Evolutionary conservation across 2,113 vertebrate species (phyloP).

Genomic region (Catharus fuscescens): DNA sequence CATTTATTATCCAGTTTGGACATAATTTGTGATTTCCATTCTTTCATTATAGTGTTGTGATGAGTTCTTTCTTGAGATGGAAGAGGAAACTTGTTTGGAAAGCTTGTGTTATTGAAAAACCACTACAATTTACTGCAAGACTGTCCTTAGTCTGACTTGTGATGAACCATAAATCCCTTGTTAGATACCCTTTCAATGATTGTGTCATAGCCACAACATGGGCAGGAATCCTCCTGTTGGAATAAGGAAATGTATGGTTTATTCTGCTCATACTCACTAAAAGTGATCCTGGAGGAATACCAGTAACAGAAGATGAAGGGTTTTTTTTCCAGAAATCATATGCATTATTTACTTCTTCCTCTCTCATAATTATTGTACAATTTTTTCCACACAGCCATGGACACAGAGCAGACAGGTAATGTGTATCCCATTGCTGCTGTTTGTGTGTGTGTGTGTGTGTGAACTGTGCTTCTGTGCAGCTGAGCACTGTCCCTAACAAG

Average conservation of each 20-base stretch:
- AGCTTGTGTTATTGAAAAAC: neutral
- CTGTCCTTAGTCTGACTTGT: neutral
- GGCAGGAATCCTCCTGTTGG: neutral
- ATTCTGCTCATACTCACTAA: neutral
- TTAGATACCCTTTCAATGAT: neutral
- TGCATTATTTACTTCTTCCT: neutral
- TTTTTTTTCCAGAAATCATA: neutral
- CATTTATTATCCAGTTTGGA: neutral
- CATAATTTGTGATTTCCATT: neutral
- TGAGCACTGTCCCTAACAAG: constrained; percentile 2
- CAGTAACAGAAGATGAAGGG: neutral
- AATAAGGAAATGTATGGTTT: neutral
- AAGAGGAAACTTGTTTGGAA: neutral
- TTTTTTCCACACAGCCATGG: constrained; percentile 91
- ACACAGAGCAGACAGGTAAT: constrained; percentile 99
- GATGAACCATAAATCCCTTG: neutral
- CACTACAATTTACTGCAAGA: neutral
- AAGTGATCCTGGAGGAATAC: neutral
- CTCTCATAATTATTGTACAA: constrained; percentile 71
- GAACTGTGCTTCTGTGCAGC: constrained; percentile 29
- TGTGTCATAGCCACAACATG: neutral
- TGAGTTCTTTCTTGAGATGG: neutral
- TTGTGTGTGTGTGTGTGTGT: neutral
- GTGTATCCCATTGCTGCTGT: neutral
- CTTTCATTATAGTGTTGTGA: neutral